Evolutionary conservation across 2,797 vertebrate species (phyloP).

Genomic region (Sphenodon punctatus): DNA sequence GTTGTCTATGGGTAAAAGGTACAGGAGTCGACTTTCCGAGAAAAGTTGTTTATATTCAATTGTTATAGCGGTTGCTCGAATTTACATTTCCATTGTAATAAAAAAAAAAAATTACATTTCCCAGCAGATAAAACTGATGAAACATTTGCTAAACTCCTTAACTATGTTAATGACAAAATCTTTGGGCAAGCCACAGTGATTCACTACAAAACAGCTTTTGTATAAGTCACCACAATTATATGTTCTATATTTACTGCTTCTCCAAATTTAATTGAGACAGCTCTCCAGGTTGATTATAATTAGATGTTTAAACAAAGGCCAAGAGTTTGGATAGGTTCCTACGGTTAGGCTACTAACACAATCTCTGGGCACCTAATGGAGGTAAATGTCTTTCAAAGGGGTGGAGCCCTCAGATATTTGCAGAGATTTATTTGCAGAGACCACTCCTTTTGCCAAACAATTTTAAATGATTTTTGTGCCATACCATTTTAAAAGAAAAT

Average conservation of each 20-base stretch:
- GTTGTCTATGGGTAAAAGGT: slow-evolving; percentile 72
- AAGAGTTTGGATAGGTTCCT: not conserved
- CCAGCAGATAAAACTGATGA: not conserved
- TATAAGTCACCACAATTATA: not conserved
- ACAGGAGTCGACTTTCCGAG: slow-evolving; percentile 62
- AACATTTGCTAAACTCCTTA: not conserved
- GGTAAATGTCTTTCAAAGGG: not conserved
- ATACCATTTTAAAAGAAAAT: too few relatives aligned
- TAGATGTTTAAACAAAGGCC: not conserved
- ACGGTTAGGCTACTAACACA: not conserved
- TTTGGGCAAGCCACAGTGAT: not conserved
- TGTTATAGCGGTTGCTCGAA: slow-evolving; percentile 45
- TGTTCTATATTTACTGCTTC: not conserved
- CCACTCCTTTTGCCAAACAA: not conserved
- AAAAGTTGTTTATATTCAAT: slow-evolving; percentile 53
- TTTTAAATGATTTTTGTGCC: too few relatives aligned
- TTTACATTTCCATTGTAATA: slow-evolving; percentile 28
- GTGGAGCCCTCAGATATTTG: not conserved
- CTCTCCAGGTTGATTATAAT: not conserved
- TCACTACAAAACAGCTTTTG: not conserved
- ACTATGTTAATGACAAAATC: not conserved
- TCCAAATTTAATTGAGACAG: slow-evolving; percentile 3
- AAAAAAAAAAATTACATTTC: not conserved
- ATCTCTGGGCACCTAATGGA: not conserved
- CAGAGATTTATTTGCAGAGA: not conserved